Evolutionary conservation across 2,797 vertebrate species (phyloP).

Genomic region (Macropodus opercularis): DNA sequence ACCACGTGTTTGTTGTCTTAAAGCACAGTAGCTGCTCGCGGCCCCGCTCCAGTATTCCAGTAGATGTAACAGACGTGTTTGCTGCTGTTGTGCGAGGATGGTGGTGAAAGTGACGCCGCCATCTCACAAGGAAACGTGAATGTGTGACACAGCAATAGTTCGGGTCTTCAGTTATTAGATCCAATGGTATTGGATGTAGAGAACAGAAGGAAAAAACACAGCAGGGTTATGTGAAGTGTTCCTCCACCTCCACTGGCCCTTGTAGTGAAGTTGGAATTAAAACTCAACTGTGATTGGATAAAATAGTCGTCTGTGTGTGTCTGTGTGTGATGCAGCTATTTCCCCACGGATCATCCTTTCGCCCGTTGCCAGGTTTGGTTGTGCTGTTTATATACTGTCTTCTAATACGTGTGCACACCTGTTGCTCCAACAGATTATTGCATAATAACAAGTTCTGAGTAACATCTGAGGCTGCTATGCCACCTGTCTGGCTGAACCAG

Average conservation of each 20-base stretch:
- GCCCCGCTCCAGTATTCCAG: constrained; percentile 14
- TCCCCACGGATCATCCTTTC: not conserved
- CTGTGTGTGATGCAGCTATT: constrained; percentile 4
- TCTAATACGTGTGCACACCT: constrained; percentile 2
- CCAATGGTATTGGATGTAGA: constrained; percentile 4
- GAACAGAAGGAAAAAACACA: constrained; percentile 1
- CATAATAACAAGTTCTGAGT: not conserved
- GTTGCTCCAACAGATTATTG: not conserved
- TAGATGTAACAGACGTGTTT: constrained; percentile 33
- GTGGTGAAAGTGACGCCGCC: too few relatives aligned
- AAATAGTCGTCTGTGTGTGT: not conserved
- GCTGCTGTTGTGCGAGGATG: constrained; percentile 4
- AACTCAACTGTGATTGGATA: constrained; percentile 4
- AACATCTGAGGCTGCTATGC: not conserved
- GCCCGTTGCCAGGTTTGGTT: not conserved
- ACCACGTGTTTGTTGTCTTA: constrained; percentile 9
- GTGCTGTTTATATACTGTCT: constrained; percentile 7
- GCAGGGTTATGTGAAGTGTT: constrained; percentile 16
- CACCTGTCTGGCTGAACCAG: constrained; percentile 48
- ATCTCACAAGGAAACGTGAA: not conserved
- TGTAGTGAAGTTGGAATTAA: constrained; percentile 11
- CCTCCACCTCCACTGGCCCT: not conserved
- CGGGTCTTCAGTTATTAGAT: constrained; percentile 14
- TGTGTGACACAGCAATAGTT: not conserved
- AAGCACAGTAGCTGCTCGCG: constrained; percentile 18